A percentile compares a stretch with the other conserved stretches of the same genome.
Conservation (phyloP, 2,797 vertebrate genomes). For the Galagoides demidoff region DNA sequence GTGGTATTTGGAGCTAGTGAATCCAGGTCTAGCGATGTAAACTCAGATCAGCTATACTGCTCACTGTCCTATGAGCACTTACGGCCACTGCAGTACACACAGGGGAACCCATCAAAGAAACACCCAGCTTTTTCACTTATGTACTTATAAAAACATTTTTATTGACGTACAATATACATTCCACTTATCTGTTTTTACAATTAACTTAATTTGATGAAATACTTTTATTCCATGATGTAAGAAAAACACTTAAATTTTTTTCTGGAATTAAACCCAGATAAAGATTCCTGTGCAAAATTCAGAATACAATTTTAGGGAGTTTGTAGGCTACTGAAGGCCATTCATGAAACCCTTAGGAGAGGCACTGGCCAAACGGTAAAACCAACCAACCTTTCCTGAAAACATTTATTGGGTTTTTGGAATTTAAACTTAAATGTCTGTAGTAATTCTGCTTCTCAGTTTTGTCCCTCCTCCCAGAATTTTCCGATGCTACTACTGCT, state of each 20-base stretch:
- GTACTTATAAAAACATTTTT: conserved; percentile 7
- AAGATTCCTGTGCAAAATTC: conserved; percentile 5
- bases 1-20: not conserved
- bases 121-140: conserved; percentile 28
- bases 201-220: conserved; percentile 41
- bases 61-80: not conserved
- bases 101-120: not conserved
- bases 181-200: conserved; percentile 45
- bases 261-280: conserved; percentile 41
- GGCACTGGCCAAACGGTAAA: not conserved
- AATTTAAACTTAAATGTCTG: not conserved
- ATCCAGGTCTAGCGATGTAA: not conserved
- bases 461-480: not conserved
- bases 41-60: not conserved
- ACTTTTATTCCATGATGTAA: conserved; percentile 51
- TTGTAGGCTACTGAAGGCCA: not conserved
- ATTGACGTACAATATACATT: conserved; percentile 30
- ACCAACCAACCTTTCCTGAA: not conserved
- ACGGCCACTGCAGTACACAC: not conserved
- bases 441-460: not conserved
- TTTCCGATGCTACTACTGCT: not conserved
- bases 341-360: not conserved
- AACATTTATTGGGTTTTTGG: not conserved
- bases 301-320: conserved; percentile 47
- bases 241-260: conserved; percentile 46